phyloP scores from a whole-genome alignment of 2,888 invertebrate species.

The Pachliopta kotzebuea region DNA sequence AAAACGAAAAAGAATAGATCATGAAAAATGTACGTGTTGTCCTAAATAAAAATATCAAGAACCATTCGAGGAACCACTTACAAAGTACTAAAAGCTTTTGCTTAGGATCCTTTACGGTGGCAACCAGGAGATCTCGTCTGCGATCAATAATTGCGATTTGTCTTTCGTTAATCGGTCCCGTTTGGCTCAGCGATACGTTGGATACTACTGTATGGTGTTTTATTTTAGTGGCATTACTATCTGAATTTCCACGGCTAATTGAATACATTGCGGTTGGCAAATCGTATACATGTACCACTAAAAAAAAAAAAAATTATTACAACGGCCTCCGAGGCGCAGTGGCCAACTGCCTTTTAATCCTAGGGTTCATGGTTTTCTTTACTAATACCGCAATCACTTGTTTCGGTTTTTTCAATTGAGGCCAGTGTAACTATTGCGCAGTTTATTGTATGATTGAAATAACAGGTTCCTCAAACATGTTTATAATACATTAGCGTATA shows the following conservation, averaged over 20 bases:
- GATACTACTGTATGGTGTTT: constrained; percentile 89
- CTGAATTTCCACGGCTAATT: constrained; percentile 85
- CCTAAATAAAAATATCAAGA: background rate
- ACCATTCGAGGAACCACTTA: constrained; percentile 47
- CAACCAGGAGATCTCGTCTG: constrained; percentile 92
- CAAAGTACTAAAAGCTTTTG: constrained; percentile 87
- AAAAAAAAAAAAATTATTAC: no score
- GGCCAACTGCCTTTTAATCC: no score
- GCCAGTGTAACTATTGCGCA: no score
- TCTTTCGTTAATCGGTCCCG: constrained; percentile 88
- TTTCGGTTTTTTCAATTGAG: no score
- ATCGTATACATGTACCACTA: constrained; percentile 93
- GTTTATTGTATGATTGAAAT: background rate
- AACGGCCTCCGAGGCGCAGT: no score
- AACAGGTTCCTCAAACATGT: background rate
- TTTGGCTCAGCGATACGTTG: constrained; percentile 91
- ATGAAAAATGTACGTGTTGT: no score
- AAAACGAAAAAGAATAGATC: no score
- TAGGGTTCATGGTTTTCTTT: no score
- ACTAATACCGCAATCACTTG: no score
- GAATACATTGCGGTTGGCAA: constrained; percentile 78
- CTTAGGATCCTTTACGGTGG: constrained; percentile 84
- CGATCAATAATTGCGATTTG: constrained; percentile 93
- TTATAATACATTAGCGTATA: background rate
- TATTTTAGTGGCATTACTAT: constrained; percentile 86